Base-by-base conservation (phyloP, 1,140 invertebrate genomes). In the Cydia fagiglandana region DNA sequence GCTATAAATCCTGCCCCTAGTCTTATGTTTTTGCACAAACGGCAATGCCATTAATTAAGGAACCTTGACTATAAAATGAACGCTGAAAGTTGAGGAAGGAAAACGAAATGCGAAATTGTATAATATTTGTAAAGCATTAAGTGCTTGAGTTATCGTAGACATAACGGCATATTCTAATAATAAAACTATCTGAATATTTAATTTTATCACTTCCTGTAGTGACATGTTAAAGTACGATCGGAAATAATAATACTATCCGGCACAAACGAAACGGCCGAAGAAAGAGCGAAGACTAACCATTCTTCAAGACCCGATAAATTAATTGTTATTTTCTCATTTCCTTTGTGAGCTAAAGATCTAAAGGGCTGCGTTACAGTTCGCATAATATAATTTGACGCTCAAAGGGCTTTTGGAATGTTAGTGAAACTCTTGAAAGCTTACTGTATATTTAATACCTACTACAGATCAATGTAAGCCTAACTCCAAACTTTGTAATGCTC, bases 171-270 rank as follows among this genome's bases (percentile, higher is more conserved):
- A n/a, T 17, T 56, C 53, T 56, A 56, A 17, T 56, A 17, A 56
- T 17, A 56, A 17, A n/a, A 64, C 61, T 24, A 64, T 30, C 10
- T 13, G 20, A 24, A 64, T 24, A 68, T 68, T 68, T n/a, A n/a
- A n/a, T n/a, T n/a, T n/a, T 30, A 68, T 68, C 15, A 34, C 30
- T 68, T 68, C 64, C 64, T 66, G 12, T 68, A 28, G 64, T n/a
- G 28, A 68, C 15, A 34, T 68, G 30, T n/a, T 38, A 34, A 68
- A 38, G 24, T 38, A 68, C 28, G 30, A 68, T 68, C 64, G 64
- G 64, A 68, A 64, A 64, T 30, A 34, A 68, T 38, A 68, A 15
- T 68, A 68, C 15, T 34, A 34, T 34, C 28, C 13, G 24, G 15
- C 17, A 30, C 24, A 28, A 28, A 64, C 30, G 24, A 64, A 64